Conservation (phyloP, 2,113 vertebrate species). For the Thunnus maccoyii region DNA sequence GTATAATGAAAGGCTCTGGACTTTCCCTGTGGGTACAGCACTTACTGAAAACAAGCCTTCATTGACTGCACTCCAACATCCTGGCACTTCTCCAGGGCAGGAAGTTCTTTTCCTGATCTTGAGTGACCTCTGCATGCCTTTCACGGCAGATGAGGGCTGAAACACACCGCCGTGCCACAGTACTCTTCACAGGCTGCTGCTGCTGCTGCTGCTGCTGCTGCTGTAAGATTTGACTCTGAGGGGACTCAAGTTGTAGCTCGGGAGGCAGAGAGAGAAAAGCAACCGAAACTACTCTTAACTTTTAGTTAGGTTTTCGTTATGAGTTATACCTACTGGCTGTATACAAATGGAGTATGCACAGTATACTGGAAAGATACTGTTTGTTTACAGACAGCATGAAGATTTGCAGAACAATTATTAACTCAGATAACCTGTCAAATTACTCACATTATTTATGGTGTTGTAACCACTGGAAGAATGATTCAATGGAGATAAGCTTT, state of each 20-base stretch:
- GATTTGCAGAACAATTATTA: neutral
- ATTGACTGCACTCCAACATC: constrained; percentile 58
- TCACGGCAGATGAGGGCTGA: constrained; percentile 48
- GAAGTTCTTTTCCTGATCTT: constrained; percentile 76
- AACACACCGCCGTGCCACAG: constrained; percentile 49
- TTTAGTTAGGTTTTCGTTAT: neutral
- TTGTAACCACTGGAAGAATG: neutral
- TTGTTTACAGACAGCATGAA: no score
- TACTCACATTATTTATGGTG: neutral
- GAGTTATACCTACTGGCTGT: neutral
- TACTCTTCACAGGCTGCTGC: neutral
- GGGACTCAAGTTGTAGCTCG: neutral
- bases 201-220: neutral
- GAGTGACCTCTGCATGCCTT: constrained; percentile 72
- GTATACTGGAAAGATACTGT: neutral
- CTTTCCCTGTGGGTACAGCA: constrained; percentile 43
- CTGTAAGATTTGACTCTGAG: constrained; percentile 8
- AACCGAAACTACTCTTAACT: neutral
- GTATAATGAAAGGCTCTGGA: constrained; percentile 48
- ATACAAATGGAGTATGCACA: neutral
- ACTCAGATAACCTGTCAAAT: neutral
- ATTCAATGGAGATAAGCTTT: constrained; percentile 35
- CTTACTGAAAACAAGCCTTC: constrained; percentile 61
- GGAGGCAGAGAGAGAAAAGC: neutral
- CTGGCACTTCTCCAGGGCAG: constrained; percentile 75